Conservation (phyloP, 1,140 invertebrate genomes). For the Chelonus insularis region DNA sequence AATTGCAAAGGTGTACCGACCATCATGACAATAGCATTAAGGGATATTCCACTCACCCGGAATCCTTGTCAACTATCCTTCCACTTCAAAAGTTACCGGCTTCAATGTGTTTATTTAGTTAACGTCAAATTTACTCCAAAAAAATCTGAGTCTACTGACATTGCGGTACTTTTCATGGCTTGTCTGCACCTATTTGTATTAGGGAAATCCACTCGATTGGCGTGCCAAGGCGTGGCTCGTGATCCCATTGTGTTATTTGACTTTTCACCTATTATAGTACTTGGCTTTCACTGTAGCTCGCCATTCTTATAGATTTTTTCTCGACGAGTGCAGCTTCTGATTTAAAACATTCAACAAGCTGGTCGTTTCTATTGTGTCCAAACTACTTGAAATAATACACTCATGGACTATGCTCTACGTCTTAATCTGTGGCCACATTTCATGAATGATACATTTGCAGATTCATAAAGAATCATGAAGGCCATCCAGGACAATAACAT, state of each 20-base stretch:
- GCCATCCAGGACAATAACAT: too few species aligned
- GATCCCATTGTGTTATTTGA: constrained; percentile 33
- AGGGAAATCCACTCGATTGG: constrained; percentile 43
- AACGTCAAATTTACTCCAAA: constrained; percentile 57
- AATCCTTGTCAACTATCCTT: constrained; percentile 38
- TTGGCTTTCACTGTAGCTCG: neutral
- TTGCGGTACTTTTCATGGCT: constrained; percentile 23
- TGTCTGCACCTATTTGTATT: constrained; percentile 37
- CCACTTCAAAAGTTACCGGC: constrained; percentile 58
- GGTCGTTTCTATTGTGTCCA: too few species aligned
- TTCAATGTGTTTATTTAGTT: constrained; percentile 59
- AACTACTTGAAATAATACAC: too few species aligned
- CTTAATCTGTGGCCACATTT: too few species aligned
- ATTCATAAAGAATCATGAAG: too few species aligned
- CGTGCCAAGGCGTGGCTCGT: constrained; percentile 49
- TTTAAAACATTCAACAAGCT: too few species aligned
- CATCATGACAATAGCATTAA: constrained; percentile 37
- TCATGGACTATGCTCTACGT: too few species aligned
- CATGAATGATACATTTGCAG: too few species aligned
- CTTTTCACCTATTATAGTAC: constrained; percentile 22
- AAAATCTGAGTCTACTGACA: constrained; percentile 17
- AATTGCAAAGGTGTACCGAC: constrained; percentile 41
- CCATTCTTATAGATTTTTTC: too few species aligned
- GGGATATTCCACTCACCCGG: constrained; percentile 17
- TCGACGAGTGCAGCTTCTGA: too few species aligned